Evolutionary conservation across 2,888 invertebrate genomes (phyloP).

Genomic region (Melanargia galathea): DNA sequence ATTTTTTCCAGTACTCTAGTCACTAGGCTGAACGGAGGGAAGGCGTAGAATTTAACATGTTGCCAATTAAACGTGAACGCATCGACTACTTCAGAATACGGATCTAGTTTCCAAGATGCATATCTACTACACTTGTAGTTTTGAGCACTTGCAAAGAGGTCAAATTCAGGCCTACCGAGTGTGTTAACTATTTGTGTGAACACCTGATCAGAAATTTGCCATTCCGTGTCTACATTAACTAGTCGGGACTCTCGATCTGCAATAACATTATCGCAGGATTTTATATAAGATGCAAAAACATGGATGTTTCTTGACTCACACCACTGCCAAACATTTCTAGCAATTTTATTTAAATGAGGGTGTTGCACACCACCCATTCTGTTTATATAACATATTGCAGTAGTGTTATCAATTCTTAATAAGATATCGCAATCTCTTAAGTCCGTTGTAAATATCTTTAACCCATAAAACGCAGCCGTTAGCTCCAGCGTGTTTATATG

Average conservation of each 20-base stretch:
- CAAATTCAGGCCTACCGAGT: neutral
- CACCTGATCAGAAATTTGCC: neutral
- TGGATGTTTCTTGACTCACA: neutral
- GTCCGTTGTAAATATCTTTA: neutral
- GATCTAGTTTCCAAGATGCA: constrained; percentile 4
- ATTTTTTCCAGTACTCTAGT: no score
- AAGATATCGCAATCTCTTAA: neutral
- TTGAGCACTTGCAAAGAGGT: neutral
- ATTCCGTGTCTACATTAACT: neutral
- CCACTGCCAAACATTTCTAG: neutral
- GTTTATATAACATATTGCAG: neutral
- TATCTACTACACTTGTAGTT: neutral
- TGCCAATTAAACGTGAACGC: neutral
- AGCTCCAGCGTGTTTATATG: neutral
- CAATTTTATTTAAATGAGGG: neutral
- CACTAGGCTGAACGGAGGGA: no score
- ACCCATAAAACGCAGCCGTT: neutral
- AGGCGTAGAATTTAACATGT: no score
- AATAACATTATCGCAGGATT: neutral
- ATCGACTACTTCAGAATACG: neutral
- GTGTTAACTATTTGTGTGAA: neutral
- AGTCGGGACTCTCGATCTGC: neutral
- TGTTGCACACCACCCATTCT: no score
- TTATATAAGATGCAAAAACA: neutral
- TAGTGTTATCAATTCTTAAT: neutral